Conservation (phyloP, 1,140 invertebrate species). For the Lineus longissimus region DNA sequence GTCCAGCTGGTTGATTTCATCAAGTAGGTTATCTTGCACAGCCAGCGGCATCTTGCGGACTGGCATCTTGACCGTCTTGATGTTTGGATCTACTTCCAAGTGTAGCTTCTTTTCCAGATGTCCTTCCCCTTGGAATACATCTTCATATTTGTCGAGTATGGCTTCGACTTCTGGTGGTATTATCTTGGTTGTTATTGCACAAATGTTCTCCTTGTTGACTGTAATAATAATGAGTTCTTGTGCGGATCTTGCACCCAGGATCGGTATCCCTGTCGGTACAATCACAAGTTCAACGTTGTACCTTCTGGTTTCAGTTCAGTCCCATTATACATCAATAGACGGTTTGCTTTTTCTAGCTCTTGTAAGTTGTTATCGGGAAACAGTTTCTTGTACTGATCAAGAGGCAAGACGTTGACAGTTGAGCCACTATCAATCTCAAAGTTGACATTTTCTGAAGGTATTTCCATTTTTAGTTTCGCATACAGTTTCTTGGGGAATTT, state of each 20-base stretch:
- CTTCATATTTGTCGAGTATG: neutral
- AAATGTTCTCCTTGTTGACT: conserved; percentile 12
- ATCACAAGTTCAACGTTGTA: conserved; percentile 19
- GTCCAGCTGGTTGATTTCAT: conserved; percentile 21
- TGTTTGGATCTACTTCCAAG: conserved; percentile 9
- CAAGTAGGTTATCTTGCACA: conserved; percentile 8
- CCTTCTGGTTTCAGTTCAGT: neutral
- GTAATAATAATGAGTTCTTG: conserved; percentile 17
- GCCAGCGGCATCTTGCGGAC: conserved; percentile 12
- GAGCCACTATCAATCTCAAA: conserved; percentile 17
- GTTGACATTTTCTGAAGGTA: no score
- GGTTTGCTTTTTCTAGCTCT: neutral
- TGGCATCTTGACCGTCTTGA: conserved; percentile 10
- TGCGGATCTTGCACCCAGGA: conserved; percentile 11
- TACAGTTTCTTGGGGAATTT: no score
- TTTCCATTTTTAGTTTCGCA: no score
- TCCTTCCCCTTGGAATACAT: conserved; percentile 14
- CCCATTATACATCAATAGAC: conserved; percentile 10
- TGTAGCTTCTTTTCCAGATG: conserved; percentile 9
- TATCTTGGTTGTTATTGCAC: neutral
- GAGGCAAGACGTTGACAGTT: conserved; percentile 9
- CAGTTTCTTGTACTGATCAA: neutral
- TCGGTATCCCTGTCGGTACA: conserved; percentile 10
- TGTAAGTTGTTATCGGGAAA: neutral
- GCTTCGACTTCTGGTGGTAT: neutral